These are phyloP conservation scores for Sebastes aleutianus DNA, from an alignment of 2,797 vertebrate species.

Conservation along the genomic window DNA sequence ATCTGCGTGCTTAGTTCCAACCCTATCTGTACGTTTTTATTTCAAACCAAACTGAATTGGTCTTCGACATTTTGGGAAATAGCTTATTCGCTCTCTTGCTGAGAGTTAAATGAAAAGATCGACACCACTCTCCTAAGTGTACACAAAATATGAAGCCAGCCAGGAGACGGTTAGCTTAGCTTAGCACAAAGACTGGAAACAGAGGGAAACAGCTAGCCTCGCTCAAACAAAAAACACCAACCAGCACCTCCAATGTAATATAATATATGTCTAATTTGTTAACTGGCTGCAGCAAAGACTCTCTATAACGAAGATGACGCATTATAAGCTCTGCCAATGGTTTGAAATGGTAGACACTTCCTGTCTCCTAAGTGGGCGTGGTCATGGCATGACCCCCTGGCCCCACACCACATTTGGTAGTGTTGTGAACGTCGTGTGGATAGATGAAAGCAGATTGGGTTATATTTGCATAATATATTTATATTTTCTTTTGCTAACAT, in stretches of 20 bases:
- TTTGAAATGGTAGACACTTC: too few relatives aligned
- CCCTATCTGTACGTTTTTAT: not conserved
- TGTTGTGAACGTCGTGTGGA: too few relatives aligned
- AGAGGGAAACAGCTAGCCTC: not conserved
- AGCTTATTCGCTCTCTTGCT: not conserved
- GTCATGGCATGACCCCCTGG: too few relatives aligned
- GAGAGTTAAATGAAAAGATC: not conserved
- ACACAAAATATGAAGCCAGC: not conserved
- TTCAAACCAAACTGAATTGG: not conserved
- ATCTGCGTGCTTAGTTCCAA: accelerated
- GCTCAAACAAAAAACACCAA: not conserved
- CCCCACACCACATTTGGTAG: too few relatives aligned
- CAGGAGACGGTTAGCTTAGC: too few relatives aligned
- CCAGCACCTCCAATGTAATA: not conserved
- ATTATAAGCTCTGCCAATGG: too few relatives aligned
- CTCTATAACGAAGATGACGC: too few relatives aligned
- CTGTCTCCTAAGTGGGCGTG: too few relatives aligned
- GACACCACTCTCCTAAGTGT: not conserved
- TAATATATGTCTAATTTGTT: not conserved
- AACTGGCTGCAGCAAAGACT: too few relatives aligned
- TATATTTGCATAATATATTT: too few relatives aligned
- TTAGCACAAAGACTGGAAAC: not conserved
- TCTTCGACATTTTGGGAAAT: not conserved
- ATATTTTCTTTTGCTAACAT: too few relatives aligned
- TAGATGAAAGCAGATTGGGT: too few relatives aligned